These are phyloP conservation scores for Synodontis membranacea DNA, from an alignment of 2,113 vertebrate species.

Conservation along the genomic window DNA sequence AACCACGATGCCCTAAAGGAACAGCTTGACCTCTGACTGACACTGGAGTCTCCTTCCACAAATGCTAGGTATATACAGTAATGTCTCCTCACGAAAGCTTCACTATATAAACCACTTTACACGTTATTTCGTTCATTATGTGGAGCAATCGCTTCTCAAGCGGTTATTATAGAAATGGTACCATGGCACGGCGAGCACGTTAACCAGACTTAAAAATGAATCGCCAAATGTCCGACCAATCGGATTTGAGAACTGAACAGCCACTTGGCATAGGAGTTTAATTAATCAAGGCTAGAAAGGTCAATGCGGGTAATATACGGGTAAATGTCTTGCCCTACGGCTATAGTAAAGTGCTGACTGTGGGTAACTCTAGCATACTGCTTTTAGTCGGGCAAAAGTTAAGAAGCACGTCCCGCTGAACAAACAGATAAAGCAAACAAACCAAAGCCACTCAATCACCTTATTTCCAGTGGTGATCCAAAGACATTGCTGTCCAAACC, in stretches of 20 bases:
- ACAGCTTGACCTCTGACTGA: neutral
- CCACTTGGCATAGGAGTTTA: neutral
- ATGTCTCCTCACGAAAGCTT: neutral
- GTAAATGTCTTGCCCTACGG: neutral
- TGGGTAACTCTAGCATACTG: neutral
- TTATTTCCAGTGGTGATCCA: neutral
- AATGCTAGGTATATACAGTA: neutral
- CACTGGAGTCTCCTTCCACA: neutral
- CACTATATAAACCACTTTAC: neutral
- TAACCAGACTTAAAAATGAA: neutral
- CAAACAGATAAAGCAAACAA: conserved; percentile 34
- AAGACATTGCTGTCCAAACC: conserved; percentile 22
- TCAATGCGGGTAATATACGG: neutral
- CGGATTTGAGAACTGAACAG: neutral
- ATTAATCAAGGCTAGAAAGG: neutral
- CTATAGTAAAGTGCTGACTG: conserved; percentile 6
- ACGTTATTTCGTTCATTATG: neutral
- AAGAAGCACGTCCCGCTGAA: conserved; percentile 3
- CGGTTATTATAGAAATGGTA: neutral
- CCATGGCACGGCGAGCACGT: neutral
- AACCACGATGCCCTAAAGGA: neutral
- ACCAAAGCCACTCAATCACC: conserved; percentile 15
- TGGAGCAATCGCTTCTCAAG: neutral
- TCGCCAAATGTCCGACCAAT: neutral
- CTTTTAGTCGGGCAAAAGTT: neutral